Conservation (phyloP, 2,113 vertebrate species). For the Pteronura brasiliensis region DNA sequence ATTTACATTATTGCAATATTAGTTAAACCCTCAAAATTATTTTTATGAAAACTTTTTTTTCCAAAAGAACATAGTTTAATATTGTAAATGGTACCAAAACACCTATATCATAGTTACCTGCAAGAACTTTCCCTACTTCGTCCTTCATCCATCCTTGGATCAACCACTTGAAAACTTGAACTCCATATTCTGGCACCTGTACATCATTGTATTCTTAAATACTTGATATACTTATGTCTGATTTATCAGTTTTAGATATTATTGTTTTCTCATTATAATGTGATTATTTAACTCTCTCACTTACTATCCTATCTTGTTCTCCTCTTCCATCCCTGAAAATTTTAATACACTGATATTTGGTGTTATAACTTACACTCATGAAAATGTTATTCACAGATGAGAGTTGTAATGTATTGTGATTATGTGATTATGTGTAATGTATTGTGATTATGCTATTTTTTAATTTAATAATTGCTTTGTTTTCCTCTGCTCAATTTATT, state of each 20-base stretch:
- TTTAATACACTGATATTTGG: not conserved
- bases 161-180: not conserved
- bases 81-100: not conserved
- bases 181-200: not conserved
- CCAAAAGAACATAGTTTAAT: not conserved
- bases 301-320: not conserved
- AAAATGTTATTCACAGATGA: not conserved
- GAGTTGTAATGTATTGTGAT: not conserved
- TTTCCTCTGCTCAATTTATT: not conserved
- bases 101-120: not conserved
- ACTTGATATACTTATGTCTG: not conserved
- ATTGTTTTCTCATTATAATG: not conserved
- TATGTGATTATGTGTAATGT: not conserved
- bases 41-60: not conserved
- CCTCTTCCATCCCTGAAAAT: not conserved
- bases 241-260: not conserved
- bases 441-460: not conserved
- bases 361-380: not conserved
- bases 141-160: not conserved
- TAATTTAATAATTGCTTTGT: not conserved
- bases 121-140: not conserved
- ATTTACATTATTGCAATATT: not conserved
- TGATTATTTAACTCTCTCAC: not conserved
- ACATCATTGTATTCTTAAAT: not conserved
- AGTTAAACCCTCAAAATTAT: not conserved